Base-by-base conservation (phyloP, 2,888 invertebrate species). In the Silvanus unidentatus region DNA sequence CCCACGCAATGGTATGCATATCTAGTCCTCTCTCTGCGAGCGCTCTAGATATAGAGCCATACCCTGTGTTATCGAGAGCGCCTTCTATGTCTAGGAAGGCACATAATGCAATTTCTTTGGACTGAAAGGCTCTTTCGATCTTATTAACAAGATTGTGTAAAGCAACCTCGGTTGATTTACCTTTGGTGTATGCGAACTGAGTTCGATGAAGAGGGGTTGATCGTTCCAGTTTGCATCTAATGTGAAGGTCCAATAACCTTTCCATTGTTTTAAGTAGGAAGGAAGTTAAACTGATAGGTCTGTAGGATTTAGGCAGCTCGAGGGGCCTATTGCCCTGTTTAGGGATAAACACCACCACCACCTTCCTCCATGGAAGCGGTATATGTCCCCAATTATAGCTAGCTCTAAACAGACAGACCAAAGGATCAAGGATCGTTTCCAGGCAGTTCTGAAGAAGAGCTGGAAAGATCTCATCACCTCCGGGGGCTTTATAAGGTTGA, bases 81-180 rank as follows among this genome's bases (percentile, higher is more conserved):
- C 44, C 40, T 28, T 40, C 36, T 36, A 40, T 40, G 39, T 44
- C 44, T 28, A 40, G 39, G 16, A 40, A 44, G 16, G 35, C 15
- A 14, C 39, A 9, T 27, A 35, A 11, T 6, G 22, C 44, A 15
- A 43, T 28, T 28, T 39, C 39, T 13, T 30, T 29, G 16, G 16
- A 10, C 29, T 8, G 9, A 14, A 43, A 35, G 12, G 39, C 28
- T 12, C 11, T 28, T 16, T 39, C 39, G 16, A 39, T 16, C 27
- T 22, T n/a, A 5, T 14, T n/a, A 29, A 39, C 22, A 12, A 43
- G 28, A 14, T 40, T 11, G 38, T 44, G 42, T 9, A 41, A 10
- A 9, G 28, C 28, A 9, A 10, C 10, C 8, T 28, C 35, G 8
- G 12, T 11, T 11, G 35, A 35, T 35, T 11, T 6, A 9, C 35